Percentiles rank a stretch among this genome's conserved stretches.
phyloP scores from a whole-genome alignment of 2,797 vertebrate genomes.

The Micrastur ruficollis region DNA sequence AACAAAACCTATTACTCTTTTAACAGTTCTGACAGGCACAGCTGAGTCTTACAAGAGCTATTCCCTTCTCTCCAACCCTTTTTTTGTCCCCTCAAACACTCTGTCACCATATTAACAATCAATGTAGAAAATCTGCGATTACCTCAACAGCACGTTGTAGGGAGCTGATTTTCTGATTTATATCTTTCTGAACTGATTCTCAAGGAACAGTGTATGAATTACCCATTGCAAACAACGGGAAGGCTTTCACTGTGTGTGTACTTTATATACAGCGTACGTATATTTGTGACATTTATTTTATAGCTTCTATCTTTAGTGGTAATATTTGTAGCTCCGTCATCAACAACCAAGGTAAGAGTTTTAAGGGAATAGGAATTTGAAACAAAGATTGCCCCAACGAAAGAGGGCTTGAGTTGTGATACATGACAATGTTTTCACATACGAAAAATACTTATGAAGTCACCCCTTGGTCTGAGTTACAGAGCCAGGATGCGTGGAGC shows the following conservation, averaged over 20 bases:
- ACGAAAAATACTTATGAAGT: not conserved
- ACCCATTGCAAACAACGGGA: not conserved
- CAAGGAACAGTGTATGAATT: not conserved
- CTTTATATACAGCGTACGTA: not conserved
- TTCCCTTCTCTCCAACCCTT: conserved; percentile 25
- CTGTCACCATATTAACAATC: conserved; percentile 60
- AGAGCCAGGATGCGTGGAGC: not conserved
- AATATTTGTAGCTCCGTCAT: not conserved
- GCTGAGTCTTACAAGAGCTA: conserved; percentile 35
- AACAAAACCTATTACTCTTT: conserved; percentile 47
- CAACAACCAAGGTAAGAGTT: not conserved
- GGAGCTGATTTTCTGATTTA: conserved; percentile 2
- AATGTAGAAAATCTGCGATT: conserved; percentile 45
- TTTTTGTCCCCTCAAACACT: conserved; percentile 33
- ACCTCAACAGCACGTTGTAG: not conserved
- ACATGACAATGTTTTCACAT: not conserved
- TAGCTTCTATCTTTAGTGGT: not conserved
- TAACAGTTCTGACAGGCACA: conserved; percentile 60
- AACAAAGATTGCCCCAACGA: not conserved
- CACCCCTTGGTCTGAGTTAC: not conserved
- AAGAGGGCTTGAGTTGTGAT: not conserved
- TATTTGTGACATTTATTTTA: not conserved
- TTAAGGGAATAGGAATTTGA: not conserved
- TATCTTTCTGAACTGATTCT: not conserved
- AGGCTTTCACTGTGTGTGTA: not conserved